Evolutionary conservation across 2,888 invertebrate species (phyloP), one percentile per base, ranked within the genome.

Genomic region (Lepidochrysops patricia): DNA sequence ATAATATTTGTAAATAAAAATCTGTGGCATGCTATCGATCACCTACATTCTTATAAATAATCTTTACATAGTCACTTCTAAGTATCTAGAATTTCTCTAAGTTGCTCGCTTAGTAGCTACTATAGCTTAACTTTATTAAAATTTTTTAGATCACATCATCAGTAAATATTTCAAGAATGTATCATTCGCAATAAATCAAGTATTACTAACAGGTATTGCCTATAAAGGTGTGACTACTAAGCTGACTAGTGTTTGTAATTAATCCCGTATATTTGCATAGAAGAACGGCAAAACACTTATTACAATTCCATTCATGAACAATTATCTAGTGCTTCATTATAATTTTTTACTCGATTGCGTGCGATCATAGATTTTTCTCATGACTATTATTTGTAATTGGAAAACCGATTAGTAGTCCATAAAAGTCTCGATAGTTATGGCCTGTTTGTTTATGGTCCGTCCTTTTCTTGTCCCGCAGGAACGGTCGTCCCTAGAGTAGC

Each of bases 231-330:
- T 58, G 52, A 50, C 52, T 37, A 4, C 37, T 27, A 57, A 57
- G 57, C 50, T 49, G 57, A 37, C 54, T 49, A 43, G 57, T 37
- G 23, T 61, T 43, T 50, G 54, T 63, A 62, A 64, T 64, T 63
- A 65, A 65, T 64, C 60, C 63, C 49, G 37, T 62, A 50, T 9
- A 71, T 71, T 72, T 69, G 67, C 71, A 72, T 70, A 61, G 27
- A 60, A 62, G 54, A 60, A 66, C 65, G 66, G 66, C 65, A 67
- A 68, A 66, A 64, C 64, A 62, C 64, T 63, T 68, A 67, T 63
- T 67, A 68, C 67, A 68, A 77, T 77, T 75, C 73, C 72, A 73
- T 73, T 72, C 63, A 72, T 69, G 66, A 67, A 61, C 64, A 67
- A 68, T 70, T 65, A 70, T 66, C 63, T 65, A 69, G 65, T 70